Evolutionary conservation across 2,797 vertebrate species (phyloP).

Genomic region (Pangasius krempfi): DNA sequence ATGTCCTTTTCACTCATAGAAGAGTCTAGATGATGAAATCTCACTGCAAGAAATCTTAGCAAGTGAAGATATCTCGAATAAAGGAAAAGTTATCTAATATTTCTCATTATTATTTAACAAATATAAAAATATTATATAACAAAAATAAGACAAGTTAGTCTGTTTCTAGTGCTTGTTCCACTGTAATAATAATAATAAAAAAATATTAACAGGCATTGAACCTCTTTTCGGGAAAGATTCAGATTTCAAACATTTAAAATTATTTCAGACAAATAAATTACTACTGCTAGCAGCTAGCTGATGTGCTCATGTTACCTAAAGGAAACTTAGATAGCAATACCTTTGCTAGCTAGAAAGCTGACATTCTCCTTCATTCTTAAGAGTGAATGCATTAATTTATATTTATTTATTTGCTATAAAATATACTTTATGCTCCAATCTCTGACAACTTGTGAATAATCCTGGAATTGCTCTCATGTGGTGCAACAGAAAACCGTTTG

Average conservation of each 20-base stretch:
- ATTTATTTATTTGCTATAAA: background rate
- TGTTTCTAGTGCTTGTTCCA: background rate
- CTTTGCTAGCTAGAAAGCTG: background rate
- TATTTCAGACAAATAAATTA: background rate
- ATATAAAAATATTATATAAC: background rate
- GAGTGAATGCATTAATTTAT: background rate
- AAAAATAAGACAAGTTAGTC: background rate
- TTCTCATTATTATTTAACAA: background rate
- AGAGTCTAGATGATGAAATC: slow-evolving; percentile 12
- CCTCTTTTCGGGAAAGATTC: background rate
- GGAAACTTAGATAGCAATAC: background rate
- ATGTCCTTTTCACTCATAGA: background rate
- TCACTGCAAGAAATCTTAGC: slow-evolving; percentile 1
- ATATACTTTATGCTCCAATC: background rate
- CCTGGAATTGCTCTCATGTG: background rate
- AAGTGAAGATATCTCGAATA: background rate
- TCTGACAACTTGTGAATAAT: background rate
- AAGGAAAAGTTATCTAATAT: background rate
- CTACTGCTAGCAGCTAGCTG: background rate
- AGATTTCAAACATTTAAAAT: background rate
- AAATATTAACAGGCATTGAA: background rate
- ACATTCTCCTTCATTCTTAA: background rate
- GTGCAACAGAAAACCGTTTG: background rate
- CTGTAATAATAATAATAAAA: too few species aligned
- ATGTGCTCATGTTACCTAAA: background rate